phyloP scores from a whole-genome alignment of 2,113 vertebrate genomes.

The Cavia porcellus region DNA sequence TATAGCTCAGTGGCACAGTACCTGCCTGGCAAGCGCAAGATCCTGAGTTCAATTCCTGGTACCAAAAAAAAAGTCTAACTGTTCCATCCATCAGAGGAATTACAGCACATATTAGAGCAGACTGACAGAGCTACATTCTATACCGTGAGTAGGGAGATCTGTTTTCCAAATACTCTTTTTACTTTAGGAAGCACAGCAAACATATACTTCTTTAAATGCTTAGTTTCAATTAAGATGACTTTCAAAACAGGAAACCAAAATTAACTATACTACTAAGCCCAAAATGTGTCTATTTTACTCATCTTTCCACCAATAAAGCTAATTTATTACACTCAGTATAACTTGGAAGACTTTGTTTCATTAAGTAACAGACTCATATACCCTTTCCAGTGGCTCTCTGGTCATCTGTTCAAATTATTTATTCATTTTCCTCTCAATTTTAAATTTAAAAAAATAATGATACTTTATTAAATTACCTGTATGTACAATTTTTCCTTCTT shows the following conservation, averaged over 20 bases:
- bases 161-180: background rate
- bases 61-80: no score
- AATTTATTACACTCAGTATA: background rate
- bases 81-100: background rate
- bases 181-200: slow-evolving; percentile 1
- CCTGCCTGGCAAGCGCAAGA: no score
- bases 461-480: slow-evolving; percentile 89
- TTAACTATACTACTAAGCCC: background rate
- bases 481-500: slow-evolving; percentile 88
- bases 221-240: slow-evolving; percentile 45
- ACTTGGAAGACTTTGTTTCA: background rate
- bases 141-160: background rate
- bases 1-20: no score
- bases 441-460: slow-evolving; percentile 53
- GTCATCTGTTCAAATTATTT: slow-evolving; percentile 16
- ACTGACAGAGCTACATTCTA: background rate
- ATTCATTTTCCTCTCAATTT: background rate
- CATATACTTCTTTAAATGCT: slow-evolving; percentile 15
- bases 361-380: background rate
- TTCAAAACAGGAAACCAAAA: slow-evolving; percentile 51
- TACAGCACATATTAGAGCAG: background rate
- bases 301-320: background rate
- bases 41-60: no score
- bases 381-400: background rate
- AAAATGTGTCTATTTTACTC: background rate